phyloP scores from a whole-genome alignment of 2,888 invertebrate genomes.

The Adelognathus sp. region DNA sequence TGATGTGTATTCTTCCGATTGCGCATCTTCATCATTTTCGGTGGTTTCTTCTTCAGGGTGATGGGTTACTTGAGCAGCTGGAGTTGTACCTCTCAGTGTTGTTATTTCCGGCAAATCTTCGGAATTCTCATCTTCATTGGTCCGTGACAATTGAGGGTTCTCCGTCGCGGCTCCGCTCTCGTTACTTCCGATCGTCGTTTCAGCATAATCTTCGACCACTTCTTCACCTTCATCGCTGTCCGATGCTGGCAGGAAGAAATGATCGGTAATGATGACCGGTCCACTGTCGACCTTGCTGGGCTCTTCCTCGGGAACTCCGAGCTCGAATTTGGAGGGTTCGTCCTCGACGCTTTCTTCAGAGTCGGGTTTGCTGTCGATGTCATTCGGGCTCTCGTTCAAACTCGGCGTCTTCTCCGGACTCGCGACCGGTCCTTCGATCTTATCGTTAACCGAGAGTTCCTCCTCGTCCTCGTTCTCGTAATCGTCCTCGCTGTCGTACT shows the following conservation, averaged over 20 bases:
- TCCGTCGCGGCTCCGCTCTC: conserved; percentile 27
- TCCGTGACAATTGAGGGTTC: not conserved
- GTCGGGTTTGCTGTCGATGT: conserved; percentile 67
- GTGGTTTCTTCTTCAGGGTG: conserved; percentile 26
- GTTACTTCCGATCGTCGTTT: conserved; percentile 14
- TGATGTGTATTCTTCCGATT: conserved; percentile 26
- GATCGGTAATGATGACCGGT: conserved; percentile 78
- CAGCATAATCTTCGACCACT: conserved; percentile 38
- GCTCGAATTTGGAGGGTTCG: conserved; percentile 44
- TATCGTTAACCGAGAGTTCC: conserved; percentile 31
- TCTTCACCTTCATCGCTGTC: conserved; percentile 59
- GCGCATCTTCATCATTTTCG: conserved; percentile 11
- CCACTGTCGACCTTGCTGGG: conserved; percentile 49
- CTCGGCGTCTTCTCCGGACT: conserved; percentile 64
- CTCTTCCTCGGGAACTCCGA: conserved; percentile 41
- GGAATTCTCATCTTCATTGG: not conserved
- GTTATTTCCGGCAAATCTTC: conserved; percentile 24
- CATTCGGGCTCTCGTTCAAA: conserved; percentile 70
- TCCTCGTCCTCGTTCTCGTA: conserved; percentile 53
- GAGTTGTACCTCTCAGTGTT: not conserved
- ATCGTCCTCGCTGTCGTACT: conserved; percentile 62
- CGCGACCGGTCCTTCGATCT: conserved; percentile 46
- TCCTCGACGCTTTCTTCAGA: conserved; percentile 24
- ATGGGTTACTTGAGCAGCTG: not conserved
- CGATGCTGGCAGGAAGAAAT: conserved; percentile 75